phyloP scores from a whole-genome alignment of 2,797 vertebrate genomes.

The Hemitrygon akajei region DNA sequence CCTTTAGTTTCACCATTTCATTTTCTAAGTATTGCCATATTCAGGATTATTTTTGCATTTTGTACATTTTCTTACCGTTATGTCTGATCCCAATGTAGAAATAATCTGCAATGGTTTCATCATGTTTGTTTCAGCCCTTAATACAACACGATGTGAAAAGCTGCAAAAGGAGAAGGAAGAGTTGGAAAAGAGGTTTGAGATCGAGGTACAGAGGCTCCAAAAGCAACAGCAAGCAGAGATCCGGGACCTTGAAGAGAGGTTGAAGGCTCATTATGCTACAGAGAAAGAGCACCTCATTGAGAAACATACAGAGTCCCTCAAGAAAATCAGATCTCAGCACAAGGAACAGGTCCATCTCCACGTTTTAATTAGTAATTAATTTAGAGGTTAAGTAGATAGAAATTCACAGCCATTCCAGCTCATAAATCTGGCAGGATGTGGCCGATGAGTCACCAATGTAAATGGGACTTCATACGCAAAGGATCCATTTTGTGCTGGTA shows the following conservation, averaged over 20 bases:
- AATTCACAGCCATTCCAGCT: not conserved
- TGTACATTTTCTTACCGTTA: not conserved
- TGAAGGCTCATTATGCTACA: slow-evolving; percentile 60
- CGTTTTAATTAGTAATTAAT: not conserved
- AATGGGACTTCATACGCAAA: not conserved
- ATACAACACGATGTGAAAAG: slow-evolving; percentile 71
- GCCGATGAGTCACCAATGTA: not conserved
- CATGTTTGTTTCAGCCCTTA: slow-evolving; percentile 61
- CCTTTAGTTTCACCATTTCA: not conserved
- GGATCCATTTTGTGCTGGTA: not conserved
- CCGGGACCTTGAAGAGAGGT: slow-evolving; percentile 65
- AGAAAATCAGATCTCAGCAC: slow-evolving; percentile 61
- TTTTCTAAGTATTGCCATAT: not conserved
- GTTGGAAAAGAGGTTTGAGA: slow-evolving; percentile 72
- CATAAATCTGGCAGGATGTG: not conserved
- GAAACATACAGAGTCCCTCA: slow-evolving; percentile 63
- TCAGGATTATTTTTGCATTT: too few relatives aligned
- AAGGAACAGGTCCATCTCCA: slow-evolving; percentile 69
- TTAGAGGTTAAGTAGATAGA: not conserved
- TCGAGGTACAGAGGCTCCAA: slow-evolving; percentile 66
- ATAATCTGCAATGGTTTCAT: not conserved
- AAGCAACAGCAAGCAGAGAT: slow-evolving; percentile 73
- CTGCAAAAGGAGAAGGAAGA: slow-evolving; percentile 83
- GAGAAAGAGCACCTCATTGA: slow-evolving; percentile 61
- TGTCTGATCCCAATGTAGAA: not conserved